Percentiles rank a stretch among this genome's conserved stretches.
Evolutionary conservation across 2,113 vertebrate genomes (phyloP).

Genomic region (Thymallus thymallus): DNA sequence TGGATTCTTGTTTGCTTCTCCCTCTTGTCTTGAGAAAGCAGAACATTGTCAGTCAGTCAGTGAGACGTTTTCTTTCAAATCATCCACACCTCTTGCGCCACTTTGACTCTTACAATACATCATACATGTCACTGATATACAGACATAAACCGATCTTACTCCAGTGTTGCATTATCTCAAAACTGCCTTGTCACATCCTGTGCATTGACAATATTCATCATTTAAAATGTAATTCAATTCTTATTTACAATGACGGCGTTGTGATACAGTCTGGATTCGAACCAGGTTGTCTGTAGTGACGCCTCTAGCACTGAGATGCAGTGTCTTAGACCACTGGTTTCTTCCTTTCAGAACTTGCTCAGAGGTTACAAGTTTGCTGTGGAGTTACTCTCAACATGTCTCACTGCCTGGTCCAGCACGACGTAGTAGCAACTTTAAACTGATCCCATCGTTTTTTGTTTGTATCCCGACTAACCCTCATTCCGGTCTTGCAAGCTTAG

Average conservation of each 20-base stretch:
- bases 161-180: slow-evolving; percentile 25
- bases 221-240: too few species aligned
- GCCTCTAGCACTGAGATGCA: too few species aligned
- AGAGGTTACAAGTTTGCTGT: slow-evolving; percentile 31
- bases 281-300: too few species aligned
- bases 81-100: slow-evolving; percentile 26
- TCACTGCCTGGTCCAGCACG: slow-evolving; percentile 48
- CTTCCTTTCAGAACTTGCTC: slow-evolving; percentile 26
- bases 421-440: slow-evolving; percentile 50
- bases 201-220: slow-evolving; percentile 24
- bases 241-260: too few species aligned
- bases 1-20: slow-evolving; percentile 3
- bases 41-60: neutral
- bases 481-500: slow-evolving; percentile 48
- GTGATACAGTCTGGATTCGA: too few species aligned
- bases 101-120: slow-evolving; percentile 6
- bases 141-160: slow-evolving; percentile 8
- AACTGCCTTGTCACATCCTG: slow-evolving; percentile 49
- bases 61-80: slow-evolving; percentile 9
- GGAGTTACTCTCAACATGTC: slow-evolving; percentile 38
- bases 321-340: too few species aligned
- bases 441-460: slow-evolving; percentile 41
- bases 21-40: neutral
- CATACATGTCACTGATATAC: slow-evolving; percentile 5
- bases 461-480: slow-evolving; percentile 39